phyloP scores from a whole-genome alignment of 2,888 invertebrate species.

The Callinectes sapidus region DNA sequence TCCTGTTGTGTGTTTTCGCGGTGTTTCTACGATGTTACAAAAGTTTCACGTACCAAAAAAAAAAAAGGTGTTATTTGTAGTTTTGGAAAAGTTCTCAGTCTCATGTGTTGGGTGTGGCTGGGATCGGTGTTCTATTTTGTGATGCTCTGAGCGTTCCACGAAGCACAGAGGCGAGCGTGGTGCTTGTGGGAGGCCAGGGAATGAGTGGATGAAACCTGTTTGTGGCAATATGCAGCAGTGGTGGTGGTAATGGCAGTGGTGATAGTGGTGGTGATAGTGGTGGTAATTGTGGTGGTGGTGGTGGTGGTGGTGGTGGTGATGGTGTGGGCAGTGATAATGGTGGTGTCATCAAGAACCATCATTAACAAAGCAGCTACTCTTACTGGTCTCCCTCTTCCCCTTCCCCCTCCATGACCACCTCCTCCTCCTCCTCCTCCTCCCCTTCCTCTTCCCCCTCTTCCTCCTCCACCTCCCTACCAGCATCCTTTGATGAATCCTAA shows the following conservation, averaged over 20 bases:
- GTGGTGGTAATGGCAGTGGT: not conserved
- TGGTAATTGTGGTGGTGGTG: not conserved
- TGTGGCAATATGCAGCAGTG: not conserved
- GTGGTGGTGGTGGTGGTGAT: slow-evolving; percentile 5
- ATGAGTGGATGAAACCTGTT: not conserved
- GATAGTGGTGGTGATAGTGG: not conserved
- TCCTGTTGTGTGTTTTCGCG: not conserved
- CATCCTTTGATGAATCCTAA: slow-evolving; percentile 6
- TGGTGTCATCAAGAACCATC: not conserved
- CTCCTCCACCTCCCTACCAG: not conserved
- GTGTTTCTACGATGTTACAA: not conserved
- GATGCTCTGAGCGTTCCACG: not conserved
- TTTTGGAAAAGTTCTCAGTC: not conserved
- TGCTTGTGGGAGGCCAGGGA: not conserved
- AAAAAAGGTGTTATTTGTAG: not conserved
- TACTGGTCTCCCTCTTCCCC: not conserved
- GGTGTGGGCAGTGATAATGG: not conserved
- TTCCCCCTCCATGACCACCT: no score
- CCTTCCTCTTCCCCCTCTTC: not conserved
- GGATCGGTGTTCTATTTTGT: not conserved
- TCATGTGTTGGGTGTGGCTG: not conserved
- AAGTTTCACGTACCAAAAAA: not conserved
- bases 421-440: slow-evolving; percentile 18
- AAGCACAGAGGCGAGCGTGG: not conserved
- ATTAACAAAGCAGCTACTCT: not conserved